A percentile compares a stretch with the other conserved stretches of the same genome.
These are phyloP conservation scores for Trimorus sp. DNA, from an alignment of 2,888 invertebrate genomes.

Conservation along the genomic window DNA sequence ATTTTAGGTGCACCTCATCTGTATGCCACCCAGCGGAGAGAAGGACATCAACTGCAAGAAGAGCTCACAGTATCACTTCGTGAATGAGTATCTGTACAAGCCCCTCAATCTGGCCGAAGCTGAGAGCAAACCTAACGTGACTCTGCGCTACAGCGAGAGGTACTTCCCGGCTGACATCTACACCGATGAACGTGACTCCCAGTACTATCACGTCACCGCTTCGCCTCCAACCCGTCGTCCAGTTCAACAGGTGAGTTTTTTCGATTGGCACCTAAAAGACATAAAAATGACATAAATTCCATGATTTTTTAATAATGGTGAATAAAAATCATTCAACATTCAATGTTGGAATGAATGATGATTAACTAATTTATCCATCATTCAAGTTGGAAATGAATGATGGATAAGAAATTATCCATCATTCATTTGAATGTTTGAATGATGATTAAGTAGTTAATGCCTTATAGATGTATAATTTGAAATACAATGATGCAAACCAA, in stretches of 20 bases:
- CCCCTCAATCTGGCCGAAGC: conserved; percentile 93
- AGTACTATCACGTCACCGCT: conserved; percentile 76
- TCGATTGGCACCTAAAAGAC: too few relatives aligned
- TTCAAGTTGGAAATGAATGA: too few relatives aligned
- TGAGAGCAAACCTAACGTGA: conserved; percentile 90
- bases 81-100: conserved; percentile 95
- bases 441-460: too few relatives aligned
- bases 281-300: too few relatives aligned
- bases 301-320: too few relatives aligned
- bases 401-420: too few relatives aligned
- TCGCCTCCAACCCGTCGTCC: conserved; percentile 76
- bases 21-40: conserved; percentile 92
- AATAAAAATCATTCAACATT: too few relatives aligned
- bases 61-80: conserved; percentile 94
- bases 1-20: conserved; percentile 92
- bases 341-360: too few relatives aligned
- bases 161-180: conserved; percentile 92
- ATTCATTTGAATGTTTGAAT: too few relatives aligned
- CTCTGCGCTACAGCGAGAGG: conserved; percentile 90
- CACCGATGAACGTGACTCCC: conserved; percentile 79
- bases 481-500: too few relatives aligned
- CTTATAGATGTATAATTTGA: too few relatives aligned
- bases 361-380: too few relatives aligned
- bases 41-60: conserved; percentile 93
- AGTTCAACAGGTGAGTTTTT: conserved; percentile 67